Conservation (phyloP, 2,888 invertebrate species). For the Tipula unca region DNA sequence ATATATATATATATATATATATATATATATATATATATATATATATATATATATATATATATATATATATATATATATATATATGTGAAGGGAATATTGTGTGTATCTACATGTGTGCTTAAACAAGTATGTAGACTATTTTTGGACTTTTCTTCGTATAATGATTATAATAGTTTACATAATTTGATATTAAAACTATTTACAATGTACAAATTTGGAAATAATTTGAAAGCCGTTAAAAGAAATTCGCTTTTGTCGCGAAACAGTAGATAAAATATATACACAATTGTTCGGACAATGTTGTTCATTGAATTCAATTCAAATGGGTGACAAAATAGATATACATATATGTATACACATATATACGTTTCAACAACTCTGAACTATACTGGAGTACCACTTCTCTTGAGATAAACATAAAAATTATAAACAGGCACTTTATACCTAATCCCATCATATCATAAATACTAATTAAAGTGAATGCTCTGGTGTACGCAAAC, state of each 20-base stretch:
- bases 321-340: not conserved
- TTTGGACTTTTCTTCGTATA: not conserved
- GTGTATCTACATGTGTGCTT: not conserved
- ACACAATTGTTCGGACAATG: not conserved
- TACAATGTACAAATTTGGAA: not conserved
- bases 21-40: not conserved
- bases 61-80: not conserved
- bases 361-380: too few species aligned
- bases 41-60: not conserved
- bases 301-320: not conserved
- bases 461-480: not conserved
- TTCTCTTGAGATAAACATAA: not conserved
- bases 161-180: not conserved
- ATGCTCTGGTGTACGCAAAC: not conserved
- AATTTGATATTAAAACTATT: not conserved
- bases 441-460: not conserved
- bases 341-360: not conserved
- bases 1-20: not conserved
- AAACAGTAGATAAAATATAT: not conserved
- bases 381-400: not conserved
- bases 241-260: not conserved
- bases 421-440: not conserved
- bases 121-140: not conserved
- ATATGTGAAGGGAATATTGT: not conserved
- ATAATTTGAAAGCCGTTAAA: constrained; percentile 1